These are phyloP conservation scores for Clistopyga incitator DNA, from an alignment of 2,888 invertebrate species.

Conservation along the genomic window DNA sequence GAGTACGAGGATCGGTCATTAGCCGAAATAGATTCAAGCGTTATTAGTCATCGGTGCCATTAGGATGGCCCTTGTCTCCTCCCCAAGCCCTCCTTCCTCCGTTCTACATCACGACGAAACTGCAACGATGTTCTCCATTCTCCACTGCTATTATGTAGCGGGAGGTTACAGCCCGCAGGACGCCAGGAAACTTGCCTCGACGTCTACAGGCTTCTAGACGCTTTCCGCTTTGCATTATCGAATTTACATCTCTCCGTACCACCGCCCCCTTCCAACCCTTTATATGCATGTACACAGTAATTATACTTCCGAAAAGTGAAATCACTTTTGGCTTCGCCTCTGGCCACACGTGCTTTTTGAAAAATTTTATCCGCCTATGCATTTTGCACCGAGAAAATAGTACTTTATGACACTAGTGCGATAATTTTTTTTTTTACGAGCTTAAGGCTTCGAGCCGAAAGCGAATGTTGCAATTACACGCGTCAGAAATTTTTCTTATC, in stretches of 20 bases:
- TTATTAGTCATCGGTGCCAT: constrained; percentile 82
- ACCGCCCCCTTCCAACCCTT: constrained; percentile 40
- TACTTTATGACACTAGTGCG: no score
- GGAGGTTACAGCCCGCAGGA: constrained; percentile 63
- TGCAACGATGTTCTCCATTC: constrained; percentile 52
- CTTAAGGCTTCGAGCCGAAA: no score
- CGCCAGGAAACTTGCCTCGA: constrained; percentile 65
- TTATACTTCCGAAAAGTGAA: constrained; percentile 42
- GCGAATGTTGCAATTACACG: no score
- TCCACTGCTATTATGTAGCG: constrained; percentile 61
- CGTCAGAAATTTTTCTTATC: no score
- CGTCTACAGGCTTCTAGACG: constrained; percentile 59
- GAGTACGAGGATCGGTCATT: constrained; percentile 78
- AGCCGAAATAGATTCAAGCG: constrained; percentile 81
- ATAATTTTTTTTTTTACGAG: no score
- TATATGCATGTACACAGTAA: constrained; percentile 39
- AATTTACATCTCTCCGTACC: constrained; percentile 68
- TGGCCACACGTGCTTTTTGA: not conserved
- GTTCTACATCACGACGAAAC: constrained; percentile 38
- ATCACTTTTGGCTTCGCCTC: not conserved
- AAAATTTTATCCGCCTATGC: not conserved
- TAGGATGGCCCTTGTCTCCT: constrained; percentile 75
- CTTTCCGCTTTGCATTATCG: constrained; percentile 69
- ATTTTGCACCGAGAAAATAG: no score
- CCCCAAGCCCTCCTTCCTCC: constrained; percentile 53